phyloP scores from a whole-genome alignment of 2,888 invertebrate species.

The Cephus sareptanus region DNA sequence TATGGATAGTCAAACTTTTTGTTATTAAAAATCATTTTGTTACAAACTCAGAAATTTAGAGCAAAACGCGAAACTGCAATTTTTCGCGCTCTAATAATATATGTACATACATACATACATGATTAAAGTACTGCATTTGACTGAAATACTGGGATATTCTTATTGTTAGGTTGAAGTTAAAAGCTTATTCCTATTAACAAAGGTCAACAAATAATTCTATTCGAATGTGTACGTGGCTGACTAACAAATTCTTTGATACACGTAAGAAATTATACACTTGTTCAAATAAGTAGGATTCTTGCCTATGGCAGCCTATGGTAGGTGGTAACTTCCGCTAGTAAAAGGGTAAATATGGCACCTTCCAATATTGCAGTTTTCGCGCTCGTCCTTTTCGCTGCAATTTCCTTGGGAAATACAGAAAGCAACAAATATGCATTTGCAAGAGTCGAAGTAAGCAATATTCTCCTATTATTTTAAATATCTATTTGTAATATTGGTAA shows the following conservation, averaged over 20 bases:
- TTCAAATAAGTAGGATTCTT: background rate
- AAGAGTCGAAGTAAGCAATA: slow-evolving; percentile 39
- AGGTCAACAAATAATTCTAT: background rate
- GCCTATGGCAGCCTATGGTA: background rate
- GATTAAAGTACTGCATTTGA: background rate
- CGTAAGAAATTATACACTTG: background rate
- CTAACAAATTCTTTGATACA: background rate
- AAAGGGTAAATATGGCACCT: slow-evolving; percentile 38
- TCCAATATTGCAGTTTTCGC: slow-evolving; percentile 22
- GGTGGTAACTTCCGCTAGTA: background rate
- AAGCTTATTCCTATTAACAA: background rate
- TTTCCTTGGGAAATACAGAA: slow-evolving; percentile 27
- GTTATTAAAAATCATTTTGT: too few species aligned
- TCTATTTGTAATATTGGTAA: background rate
- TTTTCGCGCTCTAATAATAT: too few species aligned
- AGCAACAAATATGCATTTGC: slow-evolving; percentile 37
- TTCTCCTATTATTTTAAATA: background rate
- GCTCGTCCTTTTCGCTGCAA: slow-evolving; percentile 18
- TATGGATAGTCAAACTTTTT: too few species aligned
- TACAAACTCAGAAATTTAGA: too few species aligned
- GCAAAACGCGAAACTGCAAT: too few species aligned
- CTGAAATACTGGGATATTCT: background rate
- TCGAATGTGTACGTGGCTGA: background rate
- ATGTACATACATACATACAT: too few species aligned
- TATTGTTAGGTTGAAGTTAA: background rate